Evolutionary conservation across 2,113 vertebrate genomes (phyloP).

Genomic region (Athene cunicularia): DNA sequence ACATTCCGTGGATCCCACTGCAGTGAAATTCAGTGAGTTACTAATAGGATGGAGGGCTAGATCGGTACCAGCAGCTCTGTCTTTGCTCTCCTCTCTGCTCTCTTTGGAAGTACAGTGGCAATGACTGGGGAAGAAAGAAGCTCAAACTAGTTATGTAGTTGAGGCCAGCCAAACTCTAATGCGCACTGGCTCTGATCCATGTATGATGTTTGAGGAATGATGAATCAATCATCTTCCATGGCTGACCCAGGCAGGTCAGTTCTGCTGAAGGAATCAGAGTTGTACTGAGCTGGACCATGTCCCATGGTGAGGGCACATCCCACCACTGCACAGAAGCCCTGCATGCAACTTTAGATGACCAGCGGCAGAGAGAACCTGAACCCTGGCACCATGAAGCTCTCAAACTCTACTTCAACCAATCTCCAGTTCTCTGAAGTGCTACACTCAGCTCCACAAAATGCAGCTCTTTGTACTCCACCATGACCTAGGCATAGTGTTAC

Average conservation of each 20-base stretch:
- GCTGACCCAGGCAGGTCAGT: background rate
- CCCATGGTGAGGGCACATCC: background rate
- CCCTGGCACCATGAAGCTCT: background rate
- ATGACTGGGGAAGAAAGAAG: background rate
- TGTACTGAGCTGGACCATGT: background rate
- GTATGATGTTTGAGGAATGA: accelerated
- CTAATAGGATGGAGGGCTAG: background rate
- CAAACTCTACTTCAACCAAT: background rate
- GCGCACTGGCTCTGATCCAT: background rate
- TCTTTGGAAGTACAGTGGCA: background rate
- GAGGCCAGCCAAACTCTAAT: background rate
- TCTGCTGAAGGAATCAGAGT: background rate
- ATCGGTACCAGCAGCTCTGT: background rate
- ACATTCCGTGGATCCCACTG: background rate
- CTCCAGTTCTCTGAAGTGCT: background rate
- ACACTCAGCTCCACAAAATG: background rate
- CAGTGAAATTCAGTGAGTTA: background rate
- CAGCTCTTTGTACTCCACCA: background rate
- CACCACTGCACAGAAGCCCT: background rate
- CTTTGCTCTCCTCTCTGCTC: background rate
- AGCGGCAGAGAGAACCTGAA: background rate
- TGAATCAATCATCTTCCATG: background rate
- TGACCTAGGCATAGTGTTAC: background rate
- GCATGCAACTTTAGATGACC: background rate
- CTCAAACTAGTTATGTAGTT: background rate